Base-by-base conservation (phyloP, 2,888 invertebrate genomes). In the Elysia crispata region DNA sequence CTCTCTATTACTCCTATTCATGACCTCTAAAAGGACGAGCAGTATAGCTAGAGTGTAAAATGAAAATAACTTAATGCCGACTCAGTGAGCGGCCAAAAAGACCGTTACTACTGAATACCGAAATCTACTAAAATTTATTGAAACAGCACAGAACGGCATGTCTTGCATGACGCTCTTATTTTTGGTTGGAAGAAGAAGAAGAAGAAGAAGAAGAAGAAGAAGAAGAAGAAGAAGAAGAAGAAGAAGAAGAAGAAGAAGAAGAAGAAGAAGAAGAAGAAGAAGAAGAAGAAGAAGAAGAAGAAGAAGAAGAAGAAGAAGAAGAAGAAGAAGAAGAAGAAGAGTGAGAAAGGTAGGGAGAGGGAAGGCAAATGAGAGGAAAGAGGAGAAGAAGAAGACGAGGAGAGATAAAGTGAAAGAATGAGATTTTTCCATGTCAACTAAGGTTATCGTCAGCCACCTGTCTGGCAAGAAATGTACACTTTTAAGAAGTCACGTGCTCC, bases 261-360 rank as follows among this genome's bases (percentile, higher is more conserved):
- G n/a, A 62, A 62, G n/a, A 20, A 41, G 72, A 72, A 31, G 31
- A 31, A 72, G 72, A 41, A 25, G 31, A 31, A 72, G 72, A 72
- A 31, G 31, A 23, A 41, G n/a, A 62, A 20, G n/a, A 13, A 28
- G n/a, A 62, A 20, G 23, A 31, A n/a, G 49, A 49, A n/a, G 23
- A 49, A n/a, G 23, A 49, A 49, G 49, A 15, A 41, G 72, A 72
- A 31, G 23, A 31, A 41, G 49, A 41, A 31, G 23, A 23, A 72
- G 49, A 18, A 25, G 23, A 23, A 72, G 49, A 41, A 72, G 49
- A 41, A 15, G 23, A 31, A 72, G 49, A 72, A n/a, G n/a, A n/a
- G n/a, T n/a, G n/a, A n/a, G n/a, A n/a, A n/a, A n/a, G n/a, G n/a
- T n/a, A n/a, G 72, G 23, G 41, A 41, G 49, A 72, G 49, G 23